Evolutionary conservation across 23 tunicate genomes (phyloP), one percentile per base, ranked within the genome.

Genomic region (Ascidia mentula): DNA sequence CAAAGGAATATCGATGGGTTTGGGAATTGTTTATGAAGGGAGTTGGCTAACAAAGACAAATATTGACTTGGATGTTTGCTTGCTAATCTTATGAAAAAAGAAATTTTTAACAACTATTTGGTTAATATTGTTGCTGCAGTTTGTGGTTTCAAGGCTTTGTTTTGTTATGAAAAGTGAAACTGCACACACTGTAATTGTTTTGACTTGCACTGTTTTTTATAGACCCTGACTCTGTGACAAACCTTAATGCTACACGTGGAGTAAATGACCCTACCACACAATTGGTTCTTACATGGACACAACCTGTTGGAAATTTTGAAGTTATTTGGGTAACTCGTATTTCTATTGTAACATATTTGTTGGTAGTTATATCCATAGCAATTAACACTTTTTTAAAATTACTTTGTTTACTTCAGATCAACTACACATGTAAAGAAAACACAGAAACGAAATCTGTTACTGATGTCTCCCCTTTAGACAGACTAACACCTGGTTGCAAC

Each of bases 401-500:
- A 53, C 12, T 53, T 31, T 4, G 22, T 36, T 39, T 75, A 46
- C 30, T 39, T 28, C 60, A 75, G 79, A 36, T 36, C 38, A 35
- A 38, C 34, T 75, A 75, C 79, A 6, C 53, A 22, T 30, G 53
- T 6, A 38, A 30, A 32, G 18, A 35, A 31, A 34, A 20, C 38
- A 71, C 32, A 71, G 39, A 71, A 28, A 4, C 34, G 79, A 20
- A 5, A 46, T 26, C 65, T 24, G 24, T 38, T 2, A 2, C 8
- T 77, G 65, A 40, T 6, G 31, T 45, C 34, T n/a, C 32, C 26
- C 33, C 12, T 35, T 1, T 31, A 59, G 32, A 60, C 12, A 33
- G 40, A 3, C 74, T 79, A 1, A 24, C 26, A 79, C 82, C 82
- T 60, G 82, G 82, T 20, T 37, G 35, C 34, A 79, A 79, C 53